Base-by-base conservation (phyloP, 2,888 invertebrate species). In the Cataglyphis livida region DNA sequence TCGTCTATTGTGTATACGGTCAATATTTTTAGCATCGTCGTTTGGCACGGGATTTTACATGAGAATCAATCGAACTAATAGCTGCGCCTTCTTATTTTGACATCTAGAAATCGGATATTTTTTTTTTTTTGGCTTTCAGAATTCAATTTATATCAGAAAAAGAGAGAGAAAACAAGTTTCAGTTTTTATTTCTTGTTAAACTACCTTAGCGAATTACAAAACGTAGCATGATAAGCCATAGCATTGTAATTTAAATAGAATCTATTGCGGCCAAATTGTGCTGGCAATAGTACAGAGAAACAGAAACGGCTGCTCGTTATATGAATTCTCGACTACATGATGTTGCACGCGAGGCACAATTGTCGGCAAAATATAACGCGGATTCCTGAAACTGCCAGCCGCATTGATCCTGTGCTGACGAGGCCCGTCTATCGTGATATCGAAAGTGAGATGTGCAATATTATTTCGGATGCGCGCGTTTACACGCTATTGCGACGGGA, bases 401-500 rank as follows among this genome's bases (percentile, higher is more conserved):
- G 32, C 70, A 79, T 79, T n/a, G 70, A 79, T 70, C 48, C 38
- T 64, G 54, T 44, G 41, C 15, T 12, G 59, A 32, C 54, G 65
- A 41, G 32, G 10, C 25, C 18, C 32, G 62, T n/a, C 10, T 7
- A 25, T 32, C 32, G 65, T 44, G 44, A 59, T 21, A 51, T 44
- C 44, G 78, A 79, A 79, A 79, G 59, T 70, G 78, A 79, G 70
- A 79, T 25, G 70, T 59, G 78, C 70, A 12, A 59, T 65, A 54
- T 44, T 12, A 25, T 41, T 18, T 51, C 35, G 57, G 38, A 12
- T 15, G 28, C 28, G 41, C 25, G 38, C 25, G 38, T 68, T 66
- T 78, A 57, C 32, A 6, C 41, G 15, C 15, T 6, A 10, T 4
- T 15, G 15, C 4, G 18, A 35, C 28, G 25, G 4, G 25, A 76